Percentiles rank a stretch among this genome's conserved stretches.
These are phyloP conservation scores for Brachynemurus nebulosus DNA, from an alignment of 2,888 invertebrate genomes.

Conservation along the genomic window DNA sequence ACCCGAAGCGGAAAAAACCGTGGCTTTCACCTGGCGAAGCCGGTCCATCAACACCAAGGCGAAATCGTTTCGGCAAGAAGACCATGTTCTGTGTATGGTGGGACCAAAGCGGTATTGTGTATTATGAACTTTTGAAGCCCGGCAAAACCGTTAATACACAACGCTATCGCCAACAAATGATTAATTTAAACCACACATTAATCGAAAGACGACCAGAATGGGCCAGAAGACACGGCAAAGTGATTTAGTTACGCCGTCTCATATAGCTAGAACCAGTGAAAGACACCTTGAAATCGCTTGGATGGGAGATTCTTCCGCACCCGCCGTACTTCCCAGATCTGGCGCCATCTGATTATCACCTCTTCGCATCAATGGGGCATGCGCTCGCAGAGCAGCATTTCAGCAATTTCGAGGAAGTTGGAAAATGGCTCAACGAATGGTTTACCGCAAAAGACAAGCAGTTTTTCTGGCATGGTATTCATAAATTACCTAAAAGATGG, in stretches of 20 bases:
- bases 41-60: not conserved
- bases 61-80: not conserved
- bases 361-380: no score
- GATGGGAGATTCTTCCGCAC: no score
- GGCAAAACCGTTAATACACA: not conserved
- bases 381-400: no score
- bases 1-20: not conserved
- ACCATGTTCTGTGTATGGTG: not conserved
- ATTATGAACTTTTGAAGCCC: not conserved
- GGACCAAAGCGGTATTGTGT: not conserved
- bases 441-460: no score
- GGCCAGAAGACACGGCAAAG: slow-evolving; percentile 10
- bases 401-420: no score
- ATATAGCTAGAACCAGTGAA: slow-evolving; percentile 9
- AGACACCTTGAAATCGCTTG: no score
- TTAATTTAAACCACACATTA: slow-evolving; percentile 8
- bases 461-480: slow-evolving; percentile 5
- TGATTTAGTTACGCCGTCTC: slow-evolving; percentile 7
- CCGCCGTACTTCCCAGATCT: no score
- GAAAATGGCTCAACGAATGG: slow-evolving; percentile 4
- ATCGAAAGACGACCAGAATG: slow-evolving; percentile 10
- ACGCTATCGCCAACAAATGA: slow-evolving; percentile 3
- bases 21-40: no score
- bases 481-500: no score
- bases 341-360: no score